Evolutionary conservation across 2,797 vertebrate genomes (phyloP).

Genomic region (Australoheros facetus): DNA sequence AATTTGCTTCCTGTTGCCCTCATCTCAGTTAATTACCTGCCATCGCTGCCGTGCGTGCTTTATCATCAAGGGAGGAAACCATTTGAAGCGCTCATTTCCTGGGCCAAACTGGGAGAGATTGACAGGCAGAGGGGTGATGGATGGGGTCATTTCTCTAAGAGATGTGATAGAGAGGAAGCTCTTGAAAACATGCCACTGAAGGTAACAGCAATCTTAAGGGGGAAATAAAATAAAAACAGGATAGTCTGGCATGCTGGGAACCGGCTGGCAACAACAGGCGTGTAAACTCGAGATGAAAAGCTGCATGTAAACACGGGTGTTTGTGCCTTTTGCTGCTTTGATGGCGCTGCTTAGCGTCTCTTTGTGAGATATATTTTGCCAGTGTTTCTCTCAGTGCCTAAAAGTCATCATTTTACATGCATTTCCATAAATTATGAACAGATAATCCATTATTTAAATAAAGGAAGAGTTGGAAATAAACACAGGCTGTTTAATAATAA

Average conservation of each 20-base stretch:
- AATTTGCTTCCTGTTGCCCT: conserved; percentile 37
- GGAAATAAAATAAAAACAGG: conserved; percentile 1
- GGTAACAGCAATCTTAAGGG: not conserved
- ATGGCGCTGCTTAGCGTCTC: not conserved
- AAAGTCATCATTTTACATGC: not conserved
- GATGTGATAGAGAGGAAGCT: conserved; percentile 14
- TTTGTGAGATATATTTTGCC: not conserved
- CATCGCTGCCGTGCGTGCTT: conserved; percentile 28
- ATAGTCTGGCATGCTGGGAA: not conserved
- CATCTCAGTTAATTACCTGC: conserved; percentile 56
- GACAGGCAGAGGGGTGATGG: conserved; percentile 41
- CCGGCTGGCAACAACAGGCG: not conserved
- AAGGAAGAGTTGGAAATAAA: not conserved
- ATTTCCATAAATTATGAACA: not conserved
- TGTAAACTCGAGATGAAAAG: not conserved
- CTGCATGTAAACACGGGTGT: conserved; percentile 3
- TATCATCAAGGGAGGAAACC: conserved; percentile 54
- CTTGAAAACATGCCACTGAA: conserved; percentile 22
- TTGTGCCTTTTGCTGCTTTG: not conserved
- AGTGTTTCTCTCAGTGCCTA: not conserved
- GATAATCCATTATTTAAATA: not conserved
- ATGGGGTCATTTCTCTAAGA: conserved; percentile 35
- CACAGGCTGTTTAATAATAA: not conserved
- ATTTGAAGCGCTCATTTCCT: conserved; percentile 58
- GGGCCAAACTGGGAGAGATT: conserved; percentile 28